A percentile compares a stretch with the other conserved stretches of the same genome.
These are phyloP conservation scores for Diadumene lineata DNA, from an alignment of 92 coral and sea anemone species.

Conservation along the genomic window DNA sequence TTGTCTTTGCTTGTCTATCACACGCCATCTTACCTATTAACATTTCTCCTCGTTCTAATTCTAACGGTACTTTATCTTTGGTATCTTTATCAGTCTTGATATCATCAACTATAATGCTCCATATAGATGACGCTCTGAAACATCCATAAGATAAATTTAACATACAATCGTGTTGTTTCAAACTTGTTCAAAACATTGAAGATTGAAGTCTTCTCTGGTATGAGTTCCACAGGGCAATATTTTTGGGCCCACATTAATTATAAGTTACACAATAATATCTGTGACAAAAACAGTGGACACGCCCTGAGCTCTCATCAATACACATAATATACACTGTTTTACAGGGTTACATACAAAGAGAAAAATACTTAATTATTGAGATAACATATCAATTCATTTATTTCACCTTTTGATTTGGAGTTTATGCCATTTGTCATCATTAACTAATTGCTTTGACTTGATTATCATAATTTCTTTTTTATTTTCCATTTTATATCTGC, in stretches of 20 bases:
- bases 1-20: neutral
- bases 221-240: too few species aligned
- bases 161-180: too few species aligned
- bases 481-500: conserved; percentile 19
- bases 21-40: conserved; percentile 9
- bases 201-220: too few species aligned
- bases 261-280: too few species aligned
- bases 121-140: conserved; percentile 8
- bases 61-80: neutral
- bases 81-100: neutral
- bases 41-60: conserved; percentile 22
- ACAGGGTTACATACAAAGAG: too few species aligned
- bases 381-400: neutral
- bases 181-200: too few species aligned
- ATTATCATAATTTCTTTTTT: conserved; percentile 13
- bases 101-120: conserved; percentile 9
- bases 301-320: too few species aligned
- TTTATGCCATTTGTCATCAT: conserved; percentile 35
- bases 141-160: neutral
- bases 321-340: too few species aligned
- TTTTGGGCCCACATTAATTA: too few species aligned
- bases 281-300: too few species aligned
- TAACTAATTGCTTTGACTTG: conserved; percentile 15
- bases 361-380: too few species aligned
- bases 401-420: conserved; percentile 18